phyloP scores from a whole-genome alignment of 2,113 vertebrate species.

The Gymnobelideus leadbeateri region DNA sequence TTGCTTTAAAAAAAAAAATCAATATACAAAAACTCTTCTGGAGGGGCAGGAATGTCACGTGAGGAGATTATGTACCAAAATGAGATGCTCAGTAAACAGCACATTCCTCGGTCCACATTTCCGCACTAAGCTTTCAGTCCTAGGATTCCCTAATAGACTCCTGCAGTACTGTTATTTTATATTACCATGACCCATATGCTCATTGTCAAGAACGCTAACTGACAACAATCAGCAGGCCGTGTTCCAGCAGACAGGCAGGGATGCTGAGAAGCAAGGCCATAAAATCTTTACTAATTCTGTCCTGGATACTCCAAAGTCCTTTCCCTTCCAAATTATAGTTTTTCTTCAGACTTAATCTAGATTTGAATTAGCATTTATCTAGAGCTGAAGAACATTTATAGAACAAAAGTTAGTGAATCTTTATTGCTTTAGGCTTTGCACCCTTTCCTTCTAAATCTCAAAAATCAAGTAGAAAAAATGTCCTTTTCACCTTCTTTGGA shows the following conservation, averaged over 20 bases:
- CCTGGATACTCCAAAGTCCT: neutral
- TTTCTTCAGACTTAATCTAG: neutral
- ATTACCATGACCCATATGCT: neutral
- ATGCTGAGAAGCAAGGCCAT: neutral
- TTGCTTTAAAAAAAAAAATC: too few relatives aligned
- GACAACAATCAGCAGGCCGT: neutral
- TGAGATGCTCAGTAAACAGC: neutral
- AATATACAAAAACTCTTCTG: neutral
- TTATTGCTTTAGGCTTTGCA: neutral
- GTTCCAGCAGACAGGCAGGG: neutral
- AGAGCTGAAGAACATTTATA: neutral
- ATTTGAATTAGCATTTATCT: neutral
- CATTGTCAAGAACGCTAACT: neutral
- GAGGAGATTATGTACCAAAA: neutral
- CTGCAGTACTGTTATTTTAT: neutral
- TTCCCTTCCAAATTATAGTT: neutral
- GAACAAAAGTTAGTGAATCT: neutral
- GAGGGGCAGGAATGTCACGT: conserved; percentile 14
- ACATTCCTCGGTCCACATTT: neutral
- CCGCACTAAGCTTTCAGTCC: neutral
- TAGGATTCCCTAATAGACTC: neutral
- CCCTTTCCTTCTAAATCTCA: neutral
- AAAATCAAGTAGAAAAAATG: neutral
- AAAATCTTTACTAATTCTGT: neutral
- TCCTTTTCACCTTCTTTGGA: conserved; percentile 80